Conservation (phyloP, 1,140 invertebrate genomes). For the Atopsyche davidsoni region DNA sequence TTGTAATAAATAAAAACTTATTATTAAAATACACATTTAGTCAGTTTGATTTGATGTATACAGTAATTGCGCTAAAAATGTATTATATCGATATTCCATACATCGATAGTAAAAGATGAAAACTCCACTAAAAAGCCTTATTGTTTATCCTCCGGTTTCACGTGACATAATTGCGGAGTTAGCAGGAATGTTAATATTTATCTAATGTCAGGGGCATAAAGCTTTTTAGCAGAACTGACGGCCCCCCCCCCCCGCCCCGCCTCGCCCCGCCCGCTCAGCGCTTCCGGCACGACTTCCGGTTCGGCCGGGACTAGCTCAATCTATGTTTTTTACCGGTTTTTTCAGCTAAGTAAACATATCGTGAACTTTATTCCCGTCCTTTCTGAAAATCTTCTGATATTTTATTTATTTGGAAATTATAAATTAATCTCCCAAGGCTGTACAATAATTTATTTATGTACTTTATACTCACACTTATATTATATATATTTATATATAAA, state of each 20-base stretch:
- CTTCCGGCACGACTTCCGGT: slow-evolving; percentile 1
- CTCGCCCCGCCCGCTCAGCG: not conserved
- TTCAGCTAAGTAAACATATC: no score
- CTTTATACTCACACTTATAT: not conserved
- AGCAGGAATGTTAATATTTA: slow-evolving; percentile 12
- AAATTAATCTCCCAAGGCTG: not conserved
- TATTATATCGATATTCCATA: no score
- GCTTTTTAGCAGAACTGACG: slow-evolving; percentile 5
- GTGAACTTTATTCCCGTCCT: no score
- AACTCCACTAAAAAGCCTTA: not conserved
- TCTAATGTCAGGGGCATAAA: slow-evolving; percentile 9
- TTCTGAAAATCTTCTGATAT: no score
- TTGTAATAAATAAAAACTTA: no score
- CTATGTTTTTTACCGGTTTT: no score
- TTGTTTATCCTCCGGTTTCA: slow-evolving; percentile 4
- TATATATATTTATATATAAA: not conserved
- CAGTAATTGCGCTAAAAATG: no score
- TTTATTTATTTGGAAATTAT: not conserved
- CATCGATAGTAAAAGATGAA: no score
- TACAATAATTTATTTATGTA: not conserved
- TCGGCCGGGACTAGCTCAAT: not conserved
- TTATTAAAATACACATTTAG: no score
- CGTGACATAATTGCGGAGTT: slow-evolving; percentile 6
- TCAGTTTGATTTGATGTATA: no score
- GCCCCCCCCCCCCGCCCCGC: not conserved